These are phyloP conservation scores for Noctua fimbriata DNA, from an alignment of 2,888 invertebrate genomes.

Conservation along the genomic window DNA sequence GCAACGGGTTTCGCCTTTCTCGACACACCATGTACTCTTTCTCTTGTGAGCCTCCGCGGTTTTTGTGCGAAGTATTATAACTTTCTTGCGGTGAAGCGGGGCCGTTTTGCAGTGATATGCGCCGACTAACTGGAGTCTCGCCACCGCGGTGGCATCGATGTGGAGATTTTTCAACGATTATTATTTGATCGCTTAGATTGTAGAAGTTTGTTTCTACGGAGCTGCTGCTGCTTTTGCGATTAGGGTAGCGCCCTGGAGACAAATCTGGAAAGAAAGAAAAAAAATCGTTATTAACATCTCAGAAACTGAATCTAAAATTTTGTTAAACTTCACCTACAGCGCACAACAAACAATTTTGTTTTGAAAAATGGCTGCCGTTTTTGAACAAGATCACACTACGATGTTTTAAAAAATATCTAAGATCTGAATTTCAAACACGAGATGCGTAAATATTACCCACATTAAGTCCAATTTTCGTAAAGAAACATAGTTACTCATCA, in stretches of 20 bases:
- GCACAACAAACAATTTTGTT: neutral
- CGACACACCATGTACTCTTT: constrained; percentile 91
- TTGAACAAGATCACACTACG: neutral
- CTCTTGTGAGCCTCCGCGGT: constrained; percentile 88
- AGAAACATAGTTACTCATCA: neutral
- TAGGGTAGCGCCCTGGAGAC: constrained; percentile 91
- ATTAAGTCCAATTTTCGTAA: neutral
- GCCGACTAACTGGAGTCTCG: constrained; percentile 83
- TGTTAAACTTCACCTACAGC: too few species aligned
- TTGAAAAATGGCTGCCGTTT: neutral
- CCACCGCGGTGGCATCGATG: constrained; percentile 84
- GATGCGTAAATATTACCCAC: neutral
- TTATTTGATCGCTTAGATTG: constrained; percentile 91
- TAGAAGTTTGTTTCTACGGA: constrained; percentile 92
- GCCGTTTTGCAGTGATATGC: constrained; percentile 86
- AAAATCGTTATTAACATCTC: neutral
- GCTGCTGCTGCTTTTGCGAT: constrained; percentile 91
- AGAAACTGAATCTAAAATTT: too few species aligned
- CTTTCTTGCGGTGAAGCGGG: constrained; percentile 86
- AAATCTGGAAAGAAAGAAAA: constrained; percentile 88
- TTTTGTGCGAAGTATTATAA: constrained; percentile 87
- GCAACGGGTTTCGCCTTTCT: constrained; percentile 92
- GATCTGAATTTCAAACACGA: neutral
- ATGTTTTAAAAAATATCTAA: neutral
- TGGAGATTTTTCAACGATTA: constrained; percentile 90